Conservation (phyloP, 1,140 invertebrate genomes). For the Zaprionus lachaisei region DNA sequence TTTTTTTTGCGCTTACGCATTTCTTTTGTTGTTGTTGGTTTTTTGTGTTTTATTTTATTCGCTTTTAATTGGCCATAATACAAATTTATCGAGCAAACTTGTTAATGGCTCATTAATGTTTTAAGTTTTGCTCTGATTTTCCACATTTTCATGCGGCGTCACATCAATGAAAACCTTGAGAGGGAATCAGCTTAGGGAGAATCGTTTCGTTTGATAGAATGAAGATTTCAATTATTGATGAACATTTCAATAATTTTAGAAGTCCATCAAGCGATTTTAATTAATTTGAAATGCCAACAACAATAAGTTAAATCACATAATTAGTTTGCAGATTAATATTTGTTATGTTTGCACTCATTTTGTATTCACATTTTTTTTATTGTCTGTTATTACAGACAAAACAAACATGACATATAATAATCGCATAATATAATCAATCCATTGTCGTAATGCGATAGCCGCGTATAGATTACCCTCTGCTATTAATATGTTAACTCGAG, state of each 20-base stretch:
- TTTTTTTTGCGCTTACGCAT: constrained; percentile 16
- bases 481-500: constrained; percentile 39
- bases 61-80: constrained; percentile 82
- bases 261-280: constrained; percentile 46
- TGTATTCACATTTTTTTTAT: not conserved
- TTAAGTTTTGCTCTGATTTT: constrained; percentile 57
- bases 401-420: not conserved
- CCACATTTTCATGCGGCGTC: not conserved
- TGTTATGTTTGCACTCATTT: constrained; percentile 3
- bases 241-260: constrained; percentile 1
- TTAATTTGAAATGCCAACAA: constrained; percentile 50
- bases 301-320: constrained; percentile 25
- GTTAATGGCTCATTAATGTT: constrained; percentile 80
- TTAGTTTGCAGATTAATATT: constrained; percentile 38
- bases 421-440: constrained; percentile 18
- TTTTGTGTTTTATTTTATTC: constrained; percentile 73
- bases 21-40: constrained; percentile 2
- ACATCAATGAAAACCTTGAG: constrained; percentile 3
- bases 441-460: constrained; percentile 26
- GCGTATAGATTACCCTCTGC: constrained; percentile 6
- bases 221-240: too few relatives aligned
- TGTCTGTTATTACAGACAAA: constrained; percentile 4
- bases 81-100: constrained; percentile 77
- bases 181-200: not conserved
- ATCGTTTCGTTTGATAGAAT: not conserved